These are phyloP conservation scores for Lerema accius DNA, from an alignment of 1,140 invertebrate genomes.

Conservation along the genomic window DNA sequence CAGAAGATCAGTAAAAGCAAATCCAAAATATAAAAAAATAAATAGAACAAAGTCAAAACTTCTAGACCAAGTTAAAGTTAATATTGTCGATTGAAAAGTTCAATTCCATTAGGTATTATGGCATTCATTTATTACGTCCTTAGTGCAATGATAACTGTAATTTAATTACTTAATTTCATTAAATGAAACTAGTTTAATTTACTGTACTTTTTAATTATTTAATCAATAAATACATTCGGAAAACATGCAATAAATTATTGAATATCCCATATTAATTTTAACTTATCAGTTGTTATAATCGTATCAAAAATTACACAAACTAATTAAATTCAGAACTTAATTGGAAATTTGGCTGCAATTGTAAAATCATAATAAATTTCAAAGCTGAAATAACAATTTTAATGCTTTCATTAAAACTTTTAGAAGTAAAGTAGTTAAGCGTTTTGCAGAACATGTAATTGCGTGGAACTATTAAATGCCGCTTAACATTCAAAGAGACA, in stretches of 20 bases:
- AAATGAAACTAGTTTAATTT: slow-evolving; percentile 10
- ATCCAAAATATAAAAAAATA: slow-evolving; percentile 79
- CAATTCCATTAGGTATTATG: slow-evolving; percentile 17
- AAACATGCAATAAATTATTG: neutral
- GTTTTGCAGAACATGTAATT: slow-evolving; percentile 19
- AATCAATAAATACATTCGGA: neutral
- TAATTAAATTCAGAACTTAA: neutral
- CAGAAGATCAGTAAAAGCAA: slow-evolving; percentile 74
- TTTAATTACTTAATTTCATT: slow-evolving; percentile 33
- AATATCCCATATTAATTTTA: no score
- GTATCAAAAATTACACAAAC: no score
- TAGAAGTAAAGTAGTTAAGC: slow-evolving; percentile 1
- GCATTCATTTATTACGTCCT: slow-evolving; percentile 20
- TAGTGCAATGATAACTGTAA: slow-evolving; percentile 35
- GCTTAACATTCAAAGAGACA: neutral
- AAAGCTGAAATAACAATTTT: slow-evolving; percentile 14
- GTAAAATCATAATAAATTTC: slow-evolving; percentile 15
- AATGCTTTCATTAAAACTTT: slow-evolving; percentile 27
- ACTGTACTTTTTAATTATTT: slow-evolving; percentile 34
- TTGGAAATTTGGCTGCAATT: neutral
- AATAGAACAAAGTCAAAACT: slow-evolving; percentile 75
- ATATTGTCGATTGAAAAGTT: slow-evolving; percentile 63
- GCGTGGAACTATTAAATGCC: slow-evolving; percentile 18
- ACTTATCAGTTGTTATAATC: no score
- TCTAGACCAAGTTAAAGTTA: slow-evolving; percentile 74